Conservation (phyloP, 1,140 invertebrate genomes). For the Tetramorium alpestre region DNA sequence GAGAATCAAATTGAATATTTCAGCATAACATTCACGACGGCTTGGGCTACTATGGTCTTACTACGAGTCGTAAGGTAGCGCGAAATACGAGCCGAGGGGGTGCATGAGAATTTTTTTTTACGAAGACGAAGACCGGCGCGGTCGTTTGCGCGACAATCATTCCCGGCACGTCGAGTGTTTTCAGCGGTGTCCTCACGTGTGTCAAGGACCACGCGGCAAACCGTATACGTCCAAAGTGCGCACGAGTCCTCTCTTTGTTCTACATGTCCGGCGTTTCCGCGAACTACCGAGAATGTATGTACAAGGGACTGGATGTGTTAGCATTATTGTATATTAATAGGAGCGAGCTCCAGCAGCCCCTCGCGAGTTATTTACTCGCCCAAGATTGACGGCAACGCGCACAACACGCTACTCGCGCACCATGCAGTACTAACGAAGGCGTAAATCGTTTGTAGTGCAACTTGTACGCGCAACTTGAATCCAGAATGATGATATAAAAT, state of each 20-base stretch:
- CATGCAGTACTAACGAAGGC: neutral
- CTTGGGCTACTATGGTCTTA: neutral
- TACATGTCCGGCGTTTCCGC: neutral
- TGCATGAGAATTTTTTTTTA: neutral
- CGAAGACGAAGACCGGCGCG: neutral
- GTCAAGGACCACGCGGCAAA: constrained; percentile 4
- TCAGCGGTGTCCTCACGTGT: neutral
- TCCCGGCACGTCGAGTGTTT: constrained; percentile 9
- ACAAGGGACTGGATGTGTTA: neutral
- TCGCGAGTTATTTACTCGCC: constrained; percentile 26
- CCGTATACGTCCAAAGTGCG: too few species aligned
- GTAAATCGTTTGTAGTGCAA: too few species aligned
- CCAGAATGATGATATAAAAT: neutral
- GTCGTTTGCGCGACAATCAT: neutral
- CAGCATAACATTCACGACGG: neutral
- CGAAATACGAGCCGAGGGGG: neutral
- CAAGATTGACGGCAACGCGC: neutral
- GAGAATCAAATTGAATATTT: constrained; percentile 50
- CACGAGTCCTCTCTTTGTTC: neutral
- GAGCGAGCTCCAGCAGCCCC: neutral
- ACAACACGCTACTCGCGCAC: neutral
- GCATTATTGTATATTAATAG: constrained; percentile 45
- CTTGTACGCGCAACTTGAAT: neutral
- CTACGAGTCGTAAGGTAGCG: neutral
- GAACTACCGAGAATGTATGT: neutral